Evolutionary conservation across 1,140 invertebrate genomes (phyloP).

Genomic region (Amphibalanus amphitrite): DNA sequence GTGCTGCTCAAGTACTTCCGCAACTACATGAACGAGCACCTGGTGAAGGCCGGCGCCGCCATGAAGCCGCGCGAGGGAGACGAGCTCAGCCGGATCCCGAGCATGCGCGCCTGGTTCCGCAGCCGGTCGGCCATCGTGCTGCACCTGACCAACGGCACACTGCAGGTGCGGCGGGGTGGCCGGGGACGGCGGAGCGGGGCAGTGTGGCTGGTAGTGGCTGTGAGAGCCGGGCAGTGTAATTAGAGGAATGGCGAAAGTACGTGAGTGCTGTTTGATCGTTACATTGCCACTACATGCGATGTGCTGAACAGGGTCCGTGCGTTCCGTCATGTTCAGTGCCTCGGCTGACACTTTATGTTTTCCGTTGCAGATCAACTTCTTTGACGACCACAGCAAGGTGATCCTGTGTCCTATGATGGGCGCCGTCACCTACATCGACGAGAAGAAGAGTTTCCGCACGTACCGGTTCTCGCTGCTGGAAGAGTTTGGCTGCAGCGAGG

Average conservation of each 20-base stretch:
- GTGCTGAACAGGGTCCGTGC: too few species aligned
- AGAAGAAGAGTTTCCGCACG: conserved; percentile 72
- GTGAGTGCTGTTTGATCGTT: too few species aligned
- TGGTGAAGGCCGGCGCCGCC: conserved; percentile 51
- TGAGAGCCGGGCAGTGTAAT: too few species aligned
- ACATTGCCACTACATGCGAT: too few species aligned
- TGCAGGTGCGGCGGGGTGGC: conserved; percentile 83
- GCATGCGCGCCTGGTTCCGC: conserved; percentile 88
- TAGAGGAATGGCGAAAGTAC: too few species aligned
- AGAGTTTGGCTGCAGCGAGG: conserved; percentile 61
- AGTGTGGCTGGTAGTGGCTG: too few species aligned
- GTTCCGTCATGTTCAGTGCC: too few species aligned
- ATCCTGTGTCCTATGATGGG: conserved; percentile 94
- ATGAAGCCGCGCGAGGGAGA: conserved; percentile 52
- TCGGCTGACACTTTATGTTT: too few species aligned
- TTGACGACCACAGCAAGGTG: conserved; percentile 88
- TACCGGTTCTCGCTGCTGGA: conserved; percentile 70
- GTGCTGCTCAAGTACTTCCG: conserved; percentile 89
- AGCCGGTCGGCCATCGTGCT: conserved; percentile 88
- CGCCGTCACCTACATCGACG: conserved; percentile 89
- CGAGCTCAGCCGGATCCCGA: conserved; percentile 74
- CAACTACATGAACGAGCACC: conserved; percentile 94
- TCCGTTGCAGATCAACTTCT: conserved; percentile 81
- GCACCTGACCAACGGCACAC: conserved; percentile 90
- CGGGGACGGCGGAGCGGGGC: too few species aligned